phyloP scores from a whole-genome alignment of 2,888 invertebrate species.

The Opisthograptis luteolata region DNA sequence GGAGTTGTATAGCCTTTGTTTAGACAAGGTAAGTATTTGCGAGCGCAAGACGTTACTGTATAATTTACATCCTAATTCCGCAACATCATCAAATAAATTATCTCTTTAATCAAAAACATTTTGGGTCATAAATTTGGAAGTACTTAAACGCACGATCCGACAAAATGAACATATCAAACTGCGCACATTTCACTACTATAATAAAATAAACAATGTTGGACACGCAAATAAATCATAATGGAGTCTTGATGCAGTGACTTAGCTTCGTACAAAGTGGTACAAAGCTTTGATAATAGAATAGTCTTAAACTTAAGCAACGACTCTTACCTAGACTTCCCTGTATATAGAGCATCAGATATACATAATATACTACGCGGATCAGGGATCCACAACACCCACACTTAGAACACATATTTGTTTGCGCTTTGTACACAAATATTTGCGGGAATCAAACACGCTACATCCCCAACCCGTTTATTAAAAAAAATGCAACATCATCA shows the following conservation, averaged over 20 bases:
- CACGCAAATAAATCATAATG: constrained; percentile 20
- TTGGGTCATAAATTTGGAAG: constrained; percentile 17
- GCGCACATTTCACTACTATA: constrained; percentile 9
- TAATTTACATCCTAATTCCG: not conserved
- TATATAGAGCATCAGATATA: no score
- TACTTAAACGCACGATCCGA: constrained; percentile 11
- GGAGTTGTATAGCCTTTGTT: no score
- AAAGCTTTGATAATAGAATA: not conserved
- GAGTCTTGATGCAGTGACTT: not conserved
- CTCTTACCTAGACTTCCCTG: no score
- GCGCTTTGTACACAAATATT: no score
- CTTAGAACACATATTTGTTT: no score
- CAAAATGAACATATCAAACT: constrained; percentile 19
- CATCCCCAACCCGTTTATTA: no score
- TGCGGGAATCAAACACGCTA: no score
- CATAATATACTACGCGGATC: no score
- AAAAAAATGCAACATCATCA: no score
- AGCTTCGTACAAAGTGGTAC: constrained; percentile 10
- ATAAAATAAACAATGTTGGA: constrained; percentile 22
- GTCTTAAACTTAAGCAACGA: not conserved
- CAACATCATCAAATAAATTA: constrained; percentile 13
- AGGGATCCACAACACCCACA: no score
- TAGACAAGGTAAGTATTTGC: no score
- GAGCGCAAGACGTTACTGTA: not conserved
- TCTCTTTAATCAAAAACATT: constrained; percentile 12